Conservation (phyloP, 2,888 invertebrate species). For the Lasioglossum oenotherae region DNA sequence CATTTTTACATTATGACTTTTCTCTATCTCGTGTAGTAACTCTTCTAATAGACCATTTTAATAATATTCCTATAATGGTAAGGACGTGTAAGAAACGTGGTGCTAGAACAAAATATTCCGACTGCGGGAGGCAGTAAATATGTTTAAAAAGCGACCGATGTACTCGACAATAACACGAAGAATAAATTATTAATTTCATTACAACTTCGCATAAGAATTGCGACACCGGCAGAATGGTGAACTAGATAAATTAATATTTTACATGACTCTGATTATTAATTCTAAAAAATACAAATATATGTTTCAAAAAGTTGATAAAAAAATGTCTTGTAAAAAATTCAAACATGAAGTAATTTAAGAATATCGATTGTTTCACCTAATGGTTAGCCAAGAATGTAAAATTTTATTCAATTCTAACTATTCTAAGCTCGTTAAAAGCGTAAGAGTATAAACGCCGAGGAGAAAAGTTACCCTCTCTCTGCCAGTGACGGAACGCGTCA, state of each 20-base stretch:
- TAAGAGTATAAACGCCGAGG: no score
- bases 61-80: neutral
- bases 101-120: neutral
- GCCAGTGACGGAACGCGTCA: no score
- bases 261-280: neutral
- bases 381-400: no score
- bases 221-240: neutral
- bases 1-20: neutral
- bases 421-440: no score
- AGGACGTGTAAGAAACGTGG: neutral
- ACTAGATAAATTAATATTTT: neutral
- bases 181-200: neutral
- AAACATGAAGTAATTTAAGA: no score
- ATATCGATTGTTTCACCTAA: no score
- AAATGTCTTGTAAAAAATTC: neutral
- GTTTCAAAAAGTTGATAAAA: neutral
- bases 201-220: neutral
- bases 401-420: no score
- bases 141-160: neutral
- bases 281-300: neutral
- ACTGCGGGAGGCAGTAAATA: neutral
- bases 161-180: conserved; percentile 1
- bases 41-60: neutral
- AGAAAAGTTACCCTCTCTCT: no score
- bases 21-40: neutral